Evolutionary conservation across 1,140 invertebrate species (phyloP).

Genomic region (Sitophilus oryzae): DNA sequence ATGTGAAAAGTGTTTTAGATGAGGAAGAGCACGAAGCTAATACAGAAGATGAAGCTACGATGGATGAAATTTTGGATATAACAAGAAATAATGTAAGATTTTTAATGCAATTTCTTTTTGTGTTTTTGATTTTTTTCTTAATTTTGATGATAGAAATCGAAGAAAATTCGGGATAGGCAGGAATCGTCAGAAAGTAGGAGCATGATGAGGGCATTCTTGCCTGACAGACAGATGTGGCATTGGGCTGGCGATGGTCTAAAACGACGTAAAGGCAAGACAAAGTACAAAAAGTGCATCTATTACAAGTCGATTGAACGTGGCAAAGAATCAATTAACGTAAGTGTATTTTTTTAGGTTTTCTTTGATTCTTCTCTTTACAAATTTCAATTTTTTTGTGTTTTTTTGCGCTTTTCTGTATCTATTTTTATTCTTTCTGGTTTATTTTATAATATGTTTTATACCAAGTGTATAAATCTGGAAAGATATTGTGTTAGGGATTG

Average conservation of each 20-base stretch:
- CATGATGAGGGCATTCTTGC: constrained; percentile 82
- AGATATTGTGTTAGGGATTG: too few species aligned
- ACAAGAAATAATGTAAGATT: constrained; percentile 26
- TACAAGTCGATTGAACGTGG: constrained; percentile 82
- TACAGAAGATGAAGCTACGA: constrained; percentile 41
- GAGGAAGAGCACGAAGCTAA: constrained; percentile 31
- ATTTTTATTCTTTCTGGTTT: too few species aligned
- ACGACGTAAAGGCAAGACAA: constrained; percentile 72
- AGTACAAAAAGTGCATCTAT: constrained; percentile 75
- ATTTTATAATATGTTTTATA: too few species aligned
- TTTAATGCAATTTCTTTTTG: too few species aligned
- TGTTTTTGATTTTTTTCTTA: constrained; percentile 1
- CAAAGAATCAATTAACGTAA: constrained; percentile 74
- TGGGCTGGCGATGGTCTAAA: constrained; percentile 82
- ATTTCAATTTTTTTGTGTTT: too few species aligned
- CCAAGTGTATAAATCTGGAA: too few species aligned
- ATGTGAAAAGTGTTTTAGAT: constrained; percentile 34
- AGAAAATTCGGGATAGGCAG: constrained; percentile 52
- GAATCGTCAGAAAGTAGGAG: constrained; percentile 65
- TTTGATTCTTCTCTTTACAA: too few species aligned
- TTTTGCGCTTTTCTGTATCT: too few species aligned
- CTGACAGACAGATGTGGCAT: constrained; percentile 76
- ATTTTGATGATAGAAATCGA: constrained; percentile 43
- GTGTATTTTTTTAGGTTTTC: too few species aligned
- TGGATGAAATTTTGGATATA: constrained; percentile 37